Evolutionary conservation across 2,888 invertebrate genomes (phyloP).

Genomic region (Plebejus argus): DNA sequence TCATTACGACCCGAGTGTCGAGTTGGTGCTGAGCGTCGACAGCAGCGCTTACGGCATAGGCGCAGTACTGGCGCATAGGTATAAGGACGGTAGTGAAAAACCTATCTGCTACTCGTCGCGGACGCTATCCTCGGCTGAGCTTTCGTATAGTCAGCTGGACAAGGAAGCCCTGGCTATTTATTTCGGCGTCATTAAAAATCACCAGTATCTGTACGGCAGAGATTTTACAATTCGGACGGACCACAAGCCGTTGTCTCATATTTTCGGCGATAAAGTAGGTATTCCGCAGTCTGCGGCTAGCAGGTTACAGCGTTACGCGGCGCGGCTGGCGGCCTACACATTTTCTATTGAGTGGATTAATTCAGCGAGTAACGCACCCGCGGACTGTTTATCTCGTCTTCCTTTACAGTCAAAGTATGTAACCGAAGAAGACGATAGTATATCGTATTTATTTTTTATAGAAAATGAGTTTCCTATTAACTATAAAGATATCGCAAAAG

Average conservation of each 20-base stretch:
- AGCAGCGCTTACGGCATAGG: conserved; percentile 40
- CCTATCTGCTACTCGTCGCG: conserved; percentile 45
- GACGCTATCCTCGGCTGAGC: conserved; percentile 42
- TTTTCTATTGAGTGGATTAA: background rate
- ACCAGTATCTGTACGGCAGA: conserved; percentile 46
- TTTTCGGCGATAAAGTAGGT: conserved; percentile 38
- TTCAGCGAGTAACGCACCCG: conserved; percentile 2
- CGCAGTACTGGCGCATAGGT: conserved; percentile 44
- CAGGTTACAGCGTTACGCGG: conserved; percentile 38
- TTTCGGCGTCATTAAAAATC: conserved; percentile 43
- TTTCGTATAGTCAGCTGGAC: conserved; percentile 45
- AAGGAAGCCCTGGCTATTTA: conserved; percentile 46
- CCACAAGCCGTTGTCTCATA: conserved; percentile 39
- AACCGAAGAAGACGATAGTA: background rate
- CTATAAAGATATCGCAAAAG: background rate
- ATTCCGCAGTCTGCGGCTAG: conserved; percentile 38
- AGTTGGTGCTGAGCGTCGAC: conserved; percentile 25
- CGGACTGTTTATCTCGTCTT: background rate
- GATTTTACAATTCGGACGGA: conserved; percentile 38
- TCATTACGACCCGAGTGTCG: conserved; percentile 39
- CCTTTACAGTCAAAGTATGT: background rate
- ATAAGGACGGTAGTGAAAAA: conserved; percentile 42
- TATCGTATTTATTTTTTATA: background rate
- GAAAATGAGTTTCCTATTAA: conserved; percentile 1
- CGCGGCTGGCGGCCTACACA: background rate